These are phyloP conservation scores for Dendrolimus kikuchii DNA, from an alignment of 1,140 invertebrate genomes.

Conservation along the genomic window DNA sequence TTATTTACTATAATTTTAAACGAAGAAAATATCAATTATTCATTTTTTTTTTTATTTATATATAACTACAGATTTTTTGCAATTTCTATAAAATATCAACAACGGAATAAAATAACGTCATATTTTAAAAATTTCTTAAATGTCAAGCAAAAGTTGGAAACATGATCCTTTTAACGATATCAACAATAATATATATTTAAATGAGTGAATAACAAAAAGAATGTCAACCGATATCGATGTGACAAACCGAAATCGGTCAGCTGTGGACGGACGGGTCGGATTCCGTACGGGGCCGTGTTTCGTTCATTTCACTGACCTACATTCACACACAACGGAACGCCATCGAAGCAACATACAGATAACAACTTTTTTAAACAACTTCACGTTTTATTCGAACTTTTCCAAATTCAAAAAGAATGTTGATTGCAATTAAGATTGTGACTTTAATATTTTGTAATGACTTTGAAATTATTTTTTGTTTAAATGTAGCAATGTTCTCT, in stretches of 20 bases:
- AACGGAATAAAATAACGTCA: too few relatives aligned
- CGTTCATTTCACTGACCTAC: conserved; percentile 68
- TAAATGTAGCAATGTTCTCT: too few relatives aligned
- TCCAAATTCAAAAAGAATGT: too few relatives aligned
- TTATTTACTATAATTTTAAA: too few relatives aligned
- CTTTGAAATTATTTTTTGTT: background rate
- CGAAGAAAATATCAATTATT: too few relatives aligned
- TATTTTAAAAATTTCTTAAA: too few relatives aligned
- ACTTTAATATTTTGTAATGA: background rate
- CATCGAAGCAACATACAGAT: conserved; percentile 1
- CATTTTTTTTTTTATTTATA: too few relatives aligned
- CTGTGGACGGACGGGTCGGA: conserved; percentile 41
- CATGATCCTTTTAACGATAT: too few relatives aligned
- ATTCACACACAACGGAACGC: conserved; percentile 51
- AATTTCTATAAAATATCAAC: too few relatives aligned
- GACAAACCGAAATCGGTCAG: conserved; percentile 47
- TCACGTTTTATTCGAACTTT: background rate
- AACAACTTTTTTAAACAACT: background rate
- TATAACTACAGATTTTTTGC: too few relatives aligned
- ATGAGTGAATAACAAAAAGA: conserved; percentile 28
- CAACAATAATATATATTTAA: conserved; percentile 14
- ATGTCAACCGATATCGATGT: conserved; percentile 35
- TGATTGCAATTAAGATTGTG: too few relatives aligned
- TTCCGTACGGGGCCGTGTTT: conserved; percentile 61
- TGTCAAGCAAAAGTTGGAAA: too few relatives aligned